A percentile compares a stretch with the other conserved stretches of the same genome.
These are phyloP conservation scores for Hypanus sabinus DNA, from an alignment of 2,113 vertebrate genomes.

Conservation along the genomic window DNA sequence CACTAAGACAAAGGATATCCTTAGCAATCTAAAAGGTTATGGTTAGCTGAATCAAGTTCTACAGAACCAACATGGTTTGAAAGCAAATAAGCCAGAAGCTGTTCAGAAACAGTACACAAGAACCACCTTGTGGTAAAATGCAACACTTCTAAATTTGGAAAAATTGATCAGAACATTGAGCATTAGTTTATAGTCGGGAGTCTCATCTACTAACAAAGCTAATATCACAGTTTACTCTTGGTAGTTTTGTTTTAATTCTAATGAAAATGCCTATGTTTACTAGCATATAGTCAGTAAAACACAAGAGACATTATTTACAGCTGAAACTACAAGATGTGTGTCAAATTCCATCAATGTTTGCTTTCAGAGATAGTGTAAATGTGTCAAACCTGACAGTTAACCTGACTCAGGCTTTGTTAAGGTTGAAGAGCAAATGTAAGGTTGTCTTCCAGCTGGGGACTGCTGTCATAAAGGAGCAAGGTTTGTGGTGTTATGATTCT, in stretches of 20 bases:
- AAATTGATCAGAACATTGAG: too few relatives aligned
- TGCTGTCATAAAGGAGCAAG: background rate
- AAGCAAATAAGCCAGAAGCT: background rate
- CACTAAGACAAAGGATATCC: background rate
- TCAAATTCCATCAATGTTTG: background rate
- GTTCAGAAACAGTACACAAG: background rate
- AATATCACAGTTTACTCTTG: background rate
- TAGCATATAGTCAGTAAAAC: background rate
- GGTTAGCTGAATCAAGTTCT: background rate
- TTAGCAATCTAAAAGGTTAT: background rate
- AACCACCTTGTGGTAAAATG: background rate
- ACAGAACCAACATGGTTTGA: background rate
- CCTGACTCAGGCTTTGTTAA: background rate
- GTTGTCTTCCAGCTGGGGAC: background rate
- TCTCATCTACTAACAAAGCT: background rate
- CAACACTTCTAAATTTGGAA: too few relatives aligned
- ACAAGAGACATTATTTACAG: too few relatives aligned
- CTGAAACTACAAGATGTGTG: background rate
- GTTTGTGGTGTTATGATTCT: background rate
- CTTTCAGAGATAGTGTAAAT: background rate
- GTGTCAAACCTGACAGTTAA: background rate
- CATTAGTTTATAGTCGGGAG: too few relatives aligned
- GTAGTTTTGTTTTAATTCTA: background rate
- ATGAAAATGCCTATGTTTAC: background rate
- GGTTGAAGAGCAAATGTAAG: background rate